Percentiles rank a stretch among this genome's conserved stretches.
phyloP scores from a whole-genome alignment of 2,888 invertebrate species.

The Tenthredo amoena region DNA sequence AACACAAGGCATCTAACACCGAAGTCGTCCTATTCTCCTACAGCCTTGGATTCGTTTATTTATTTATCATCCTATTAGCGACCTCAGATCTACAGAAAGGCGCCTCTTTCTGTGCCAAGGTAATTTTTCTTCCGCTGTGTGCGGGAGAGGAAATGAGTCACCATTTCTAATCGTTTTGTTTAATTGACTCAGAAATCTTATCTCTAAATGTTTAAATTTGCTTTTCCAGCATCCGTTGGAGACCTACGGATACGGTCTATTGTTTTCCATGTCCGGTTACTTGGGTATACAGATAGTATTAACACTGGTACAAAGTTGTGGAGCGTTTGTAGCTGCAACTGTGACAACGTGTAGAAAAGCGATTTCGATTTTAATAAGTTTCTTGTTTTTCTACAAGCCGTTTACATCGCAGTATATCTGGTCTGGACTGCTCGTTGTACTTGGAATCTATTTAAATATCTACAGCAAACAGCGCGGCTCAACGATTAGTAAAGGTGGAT shows the following conservation, averaged over 20 bases:
- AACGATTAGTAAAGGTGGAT: conserved; percentile 54
- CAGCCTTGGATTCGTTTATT: conserved; percentile 91
- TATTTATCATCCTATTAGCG: conserved; percentile 86
- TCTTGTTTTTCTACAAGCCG: conserved; percentile 95
- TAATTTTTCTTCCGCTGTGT: conserved; percentile 71
- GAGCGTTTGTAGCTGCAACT: conserved; percentile 96
- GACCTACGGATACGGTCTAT: conserved; percentile 91
- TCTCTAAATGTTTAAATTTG: conserved; percentile 54
- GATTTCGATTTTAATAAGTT: conserved; percentile 94
- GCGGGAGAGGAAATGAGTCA: not conserved
- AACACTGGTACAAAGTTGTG: conserved; percentile 92
- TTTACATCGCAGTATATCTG: conserved; percentile 95
- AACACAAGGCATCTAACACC: conserved; percentile 89
- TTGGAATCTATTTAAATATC: conserved; percentile 97
- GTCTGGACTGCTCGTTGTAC: conserved; percentile 92
- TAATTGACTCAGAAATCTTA: not conserved
- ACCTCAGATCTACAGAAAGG: conserved; percentile 89
- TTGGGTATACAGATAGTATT: conserved; percentile 96
- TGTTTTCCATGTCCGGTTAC: conserved; percentile 95
- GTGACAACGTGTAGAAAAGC: conserved; percentile 95
- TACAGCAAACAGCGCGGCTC: conserved; percentile 84
- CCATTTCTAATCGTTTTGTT: not conserved
- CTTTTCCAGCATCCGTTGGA: conserved; percentile 83
- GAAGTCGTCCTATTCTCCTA: conserved; percentile 97
- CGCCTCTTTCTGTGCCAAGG: conserved; percentile 87